phyloP scores from a whole-genome alignment of 2,113 vertebrate species.

The Hydrolagus affinis region DNA sequence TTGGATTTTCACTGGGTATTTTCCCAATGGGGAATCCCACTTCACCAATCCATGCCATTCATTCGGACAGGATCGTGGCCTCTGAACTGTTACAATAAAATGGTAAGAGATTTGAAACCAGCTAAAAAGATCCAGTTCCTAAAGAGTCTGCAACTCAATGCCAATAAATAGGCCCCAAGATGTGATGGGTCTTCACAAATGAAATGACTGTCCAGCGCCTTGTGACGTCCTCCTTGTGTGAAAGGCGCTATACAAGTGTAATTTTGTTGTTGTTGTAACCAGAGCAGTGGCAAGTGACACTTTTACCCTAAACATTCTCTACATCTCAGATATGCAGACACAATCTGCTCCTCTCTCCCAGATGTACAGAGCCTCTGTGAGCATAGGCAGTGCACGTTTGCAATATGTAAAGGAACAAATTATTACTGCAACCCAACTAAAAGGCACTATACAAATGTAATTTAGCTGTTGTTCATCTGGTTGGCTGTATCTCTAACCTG shows the following conservation, averaged over 20 bases:
- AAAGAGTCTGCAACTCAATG: neutral
- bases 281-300: no score
- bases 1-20: neutral
- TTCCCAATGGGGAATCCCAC: neutral
- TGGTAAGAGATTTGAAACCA: neutral
- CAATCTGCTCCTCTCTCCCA: no score
- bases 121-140: neutral
- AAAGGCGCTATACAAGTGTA: no score
- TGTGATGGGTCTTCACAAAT: no score
- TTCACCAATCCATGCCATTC: conserved; percentile 12
- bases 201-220: no score
- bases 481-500: neutral
- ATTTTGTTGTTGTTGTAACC: no score
- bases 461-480: neutral
- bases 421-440: neutral
- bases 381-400: neutral
- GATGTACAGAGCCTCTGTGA: no score
- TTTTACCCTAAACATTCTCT: no score
- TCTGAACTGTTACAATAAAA: neutral
- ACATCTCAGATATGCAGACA: no score
- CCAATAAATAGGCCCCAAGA: neutral
- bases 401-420: neutral
- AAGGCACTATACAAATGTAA: neutral
- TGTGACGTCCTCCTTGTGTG: no score
- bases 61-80: neutral